Percentiles rank a stretch among this genome's conserved stretches.
Conservation (phyloP, 2,888 invertebrate species). For the Orchesellides sinensis region DNA sequence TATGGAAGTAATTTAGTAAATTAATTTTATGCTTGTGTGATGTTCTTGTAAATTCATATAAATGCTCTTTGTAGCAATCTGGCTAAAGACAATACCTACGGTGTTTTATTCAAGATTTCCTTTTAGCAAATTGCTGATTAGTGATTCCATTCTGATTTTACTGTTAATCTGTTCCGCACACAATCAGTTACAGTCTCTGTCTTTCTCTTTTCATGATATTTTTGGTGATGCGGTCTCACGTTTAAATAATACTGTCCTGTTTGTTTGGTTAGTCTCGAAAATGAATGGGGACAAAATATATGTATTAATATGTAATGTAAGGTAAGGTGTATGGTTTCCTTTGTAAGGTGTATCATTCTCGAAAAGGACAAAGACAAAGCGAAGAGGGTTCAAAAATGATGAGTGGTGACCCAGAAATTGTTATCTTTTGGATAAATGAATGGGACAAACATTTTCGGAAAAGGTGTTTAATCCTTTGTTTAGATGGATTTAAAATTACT, state of each 20-base stretch:
- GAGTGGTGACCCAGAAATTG: slow-evolving; percentile 53
- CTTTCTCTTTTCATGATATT: background rate
- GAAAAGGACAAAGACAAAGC: too few species aligned
- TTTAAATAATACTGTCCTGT: too few species aligned
- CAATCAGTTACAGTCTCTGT: background rate
- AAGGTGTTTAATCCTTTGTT: background rate
- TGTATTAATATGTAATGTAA: too few species aligned
- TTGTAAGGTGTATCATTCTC: too few species aligned
- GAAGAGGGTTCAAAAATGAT: slow-evolving; percentile 36
- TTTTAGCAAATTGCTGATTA: slow-evolving; percentile 42
- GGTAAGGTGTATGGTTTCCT: too few species aligned
- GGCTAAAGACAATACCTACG: too few species aligned
- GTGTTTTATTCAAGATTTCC: slow-evolving; percentile 38
- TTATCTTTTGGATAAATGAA: slow-evolving; percentile 11
- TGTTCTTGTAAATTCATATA: too few species aligned
- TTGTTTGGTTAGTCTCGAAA: background rate
- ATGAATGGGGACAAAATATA: background rate
- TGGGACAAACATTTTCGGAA: slow-evolving; percentile 7
- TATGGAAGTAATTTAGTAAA: too few species aligned
- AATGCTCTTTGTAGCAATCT: too few species aligned
- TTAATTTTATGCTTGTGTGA: too few species aligned
- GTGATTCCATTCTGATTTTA: slow-evolving; percentile 48
- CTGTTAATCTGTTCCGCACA: slow-evolving; percentile 40
- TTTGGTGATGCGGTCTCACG: background rate
- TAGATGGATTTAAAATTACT: too few species aligned